A percentile compares a stretch with the other conserved stretches of the same genome.
Evolutionary conservation across 2,113 vertebrate species (phyloP).

Genomic region (Sinocyclocheilus grahami): DNA sequence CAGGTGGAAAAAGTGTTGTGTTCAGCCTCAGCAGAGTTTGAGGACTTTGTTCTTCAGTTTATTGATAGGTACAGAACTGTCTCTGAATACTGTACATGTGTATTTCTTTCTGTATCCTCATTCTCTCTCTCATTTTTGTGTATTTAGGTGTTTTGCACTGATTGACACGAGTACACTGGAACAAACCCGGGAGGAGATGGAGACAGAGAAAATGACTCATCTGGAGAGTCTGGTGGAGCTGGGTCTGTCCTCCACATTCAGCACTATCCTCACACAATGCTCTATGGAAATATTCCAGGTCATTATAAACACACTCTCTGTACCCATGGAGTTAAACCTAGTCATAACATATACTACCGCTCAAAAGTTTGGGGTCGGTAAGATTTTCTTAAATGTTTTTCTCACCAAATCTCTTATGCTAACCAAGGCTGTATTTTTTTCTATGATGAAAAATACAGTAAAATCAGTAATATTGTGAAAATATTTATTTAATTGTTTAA

Average conservation of each 20-base stretch:
- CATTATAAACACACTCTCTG: neutral
- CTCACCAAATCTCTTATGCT: neutral
- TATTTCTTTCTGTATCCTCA: neutral
- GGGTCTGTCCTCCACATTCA: constrained; percentile 95
- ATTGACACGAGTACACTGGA: constrained; percentile 97
- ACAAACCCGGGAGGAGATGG: constrained; percentile 94
- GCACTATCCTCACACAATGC: constrained; percentile 95
- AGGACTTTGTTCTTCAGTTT: constrained; percentile 97
- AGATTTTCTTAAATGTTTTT: neutral
- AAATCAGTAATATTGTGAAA: neutral
- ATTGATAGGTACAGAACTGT: constrained; percentile 86
- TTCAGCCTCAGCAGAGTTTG: constrained; percentile 95
- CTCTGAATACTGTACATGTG: neutral
- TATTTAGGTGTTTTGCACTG: constrained; percentile 90
- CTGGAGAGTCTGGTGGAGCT: constrained; percentile 94
- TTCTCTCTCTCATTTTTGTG: neutral
- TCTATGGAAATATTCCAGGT: constrained; percentile 97
- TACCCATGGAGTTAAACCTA: neutral
- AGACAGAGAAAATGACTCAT: constrained; percentile 99
- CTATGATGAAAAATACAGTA: no score
- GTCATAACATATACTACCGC: constrained; percentile 9
- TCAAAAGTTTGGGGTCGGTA: neutral
- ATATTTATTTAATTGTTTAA: neutral
- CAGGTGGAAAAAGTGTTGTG: constrained; percentile 95
- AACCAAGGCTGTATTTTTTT: neutral